A percentile compares a stretch with the other conserved stretches of the same genome.
These are phyloP conservation scores for Tympanuchus pallidicinctus DNA, from an alignment of 2,113 vertebrate species.

Conservation along the genomic window DNA sequence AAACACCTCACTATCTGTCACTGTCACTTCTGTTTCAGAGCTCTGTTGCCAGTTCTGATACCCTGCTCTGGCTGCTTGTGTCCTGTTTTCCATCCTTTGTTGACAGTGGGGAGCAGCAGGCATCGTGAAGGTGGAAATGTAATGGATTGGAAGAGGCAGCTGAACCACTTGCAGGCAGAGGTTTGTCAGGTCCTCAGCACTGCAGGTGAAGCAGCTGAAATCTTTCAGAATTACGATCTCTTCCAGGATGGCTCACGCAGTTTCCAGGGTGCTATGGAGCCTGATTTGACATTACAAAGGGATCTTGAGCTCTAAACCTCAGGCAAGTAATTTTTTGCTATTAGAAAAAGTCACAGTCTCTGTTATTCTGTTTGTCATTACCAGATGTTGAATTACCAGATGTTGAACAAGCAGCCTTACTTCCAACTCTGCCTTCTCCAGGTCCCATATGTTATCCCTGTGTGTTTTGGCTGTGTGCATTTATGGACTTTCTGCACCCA, in stretches of 20 bases:
- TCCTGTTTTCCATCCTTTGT: neutral
- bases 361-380: neutral
- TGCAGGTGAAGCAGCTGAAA: neutral
- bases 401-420: neutral
- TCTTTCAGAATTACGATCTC: neutral
- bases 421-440: neutral
- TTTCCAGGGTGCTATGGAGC: neutral
- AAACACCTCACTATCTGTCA: accelerated
- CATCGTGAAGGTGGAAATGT: neutral
- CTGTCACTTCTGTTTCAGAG: neutral
- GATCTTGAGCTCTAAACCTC: neutral
- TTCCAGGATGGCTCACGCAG: neutral
- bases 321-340: neutral
- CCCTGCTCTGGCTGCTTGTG: neutral
- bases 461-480: neutral
- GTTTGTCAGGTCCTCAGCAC: neutral
- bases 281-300: neutral
- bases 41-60: conserved; percentile 21
- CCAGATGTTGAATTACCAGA: neutral
- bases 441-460: accelerated
- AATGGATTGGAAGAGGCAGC: neutral
- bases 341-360: neutral
- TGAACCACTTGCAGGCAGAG: neutral
- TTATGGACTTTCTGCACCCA: neutral
- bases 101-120: conserved; percentile 8